phyloP scores from a whole-genome alignment of 92 coral and sea anemone species.

The Chrysogorgia sp. region DNA sequence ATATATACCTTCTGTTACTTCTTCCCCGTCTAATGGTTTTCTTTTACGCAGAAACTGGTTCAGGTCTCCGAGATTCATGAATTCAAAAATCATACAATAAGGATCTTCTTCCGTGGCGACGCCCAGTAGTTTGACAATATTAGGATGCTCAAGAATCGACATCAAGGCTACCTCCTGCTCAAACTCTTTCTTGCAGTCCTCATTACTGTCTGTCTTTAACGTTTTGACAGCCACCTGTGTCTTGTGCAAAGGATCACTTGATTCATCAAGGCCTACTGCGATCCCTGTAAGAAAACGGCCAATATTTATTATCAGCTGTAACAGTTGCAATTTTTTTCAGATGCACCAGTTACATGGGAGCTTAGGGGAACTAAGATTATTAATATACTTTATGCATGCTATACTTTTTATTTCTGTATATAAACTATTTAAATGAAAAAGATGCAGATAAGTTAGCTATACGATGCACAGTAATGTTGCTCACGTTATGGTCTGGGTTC shows the following conservation, averaged over 20 bases:
- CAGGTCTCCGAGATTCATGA: conserved; percentile 91
- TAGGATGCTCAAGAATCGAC: conserved; percentile 85
- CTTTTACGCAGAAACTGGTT: conserved; percentile 80
- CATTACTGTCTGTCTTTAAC: conserved; percentile 78
- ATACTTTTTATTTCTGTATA: too few relatives aligned
- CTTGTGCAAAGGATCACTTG: conserved; percentile 67
- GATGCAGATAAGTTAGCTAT: too few relatives aligned
- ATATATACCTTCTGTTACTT: conserved; percentile 23
- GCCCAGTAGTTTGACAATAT: conserved; percentile 82
- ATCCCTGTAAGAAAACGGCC: conserved; percentile 63
- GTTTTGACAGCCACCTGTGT: conserved; percentile 91
- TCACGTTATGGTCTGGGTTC: too few relatives aligned
- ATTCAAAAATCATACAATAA: conserved; percentile 96
- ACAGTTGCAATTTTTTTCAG: neutral
- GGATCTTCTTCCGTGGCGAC: conserved; percentile 98
- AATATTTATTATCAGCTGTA: neutral
- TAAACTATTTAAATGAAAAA: too few relatives aligned
- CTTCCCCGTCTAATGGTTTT: conserved; percentile 61
- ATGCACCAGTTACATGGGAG: too few relatives aligned
- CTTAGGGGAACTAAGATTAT: too few relatives aligned
- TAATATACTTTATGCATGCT: too few relatives aligned
- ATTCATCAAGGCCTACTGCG: conserved; percentile 64
- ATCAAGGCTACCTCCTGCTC: conserved; percentile 86
- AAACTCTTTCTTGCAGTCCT: conserved; percentile 72
- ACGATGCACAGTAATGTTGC: too few relatives aligned